A percentile compares a stretch with the other conserved stretches of the same genome.
phyloP scores from a whole-genome alignment of 2,797 vertebrate species.

The Microctenopoma lineatum region DNA sequence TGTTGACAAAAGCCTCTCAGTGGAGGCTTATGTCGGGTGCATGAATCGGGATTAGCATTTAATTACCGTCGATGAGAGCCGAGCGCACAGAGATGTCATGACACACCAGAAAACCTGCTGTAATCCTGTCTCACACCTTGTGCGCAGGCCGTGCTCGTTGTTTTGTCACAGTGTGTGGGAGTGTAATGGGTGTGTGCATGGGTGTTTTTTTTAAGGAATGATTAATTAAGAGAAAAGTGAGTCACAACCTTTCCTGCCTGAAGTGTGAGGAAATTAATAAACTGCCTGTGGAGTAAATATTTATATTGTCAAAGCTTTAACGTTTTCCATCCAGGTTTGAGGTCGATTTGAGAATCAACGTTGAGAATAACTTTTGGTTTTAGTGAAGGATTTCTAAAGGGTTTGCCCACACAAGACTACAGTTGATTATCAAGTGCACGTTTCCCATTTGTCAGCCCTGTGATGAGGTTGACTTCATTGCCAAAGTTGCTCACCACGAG shows the following conservation, averaged over 20 bases:
- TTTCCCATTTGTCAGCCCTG: conserved; percentile 34
- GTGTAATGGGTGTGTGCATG: conserved; percentile 17
- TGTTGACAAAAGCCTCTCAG: conserved; percentile 47
- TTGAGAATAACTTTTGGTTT: neutral
- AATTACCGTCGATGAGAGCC: conserved; percentile 63
- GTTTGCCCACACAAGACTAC: neutral
- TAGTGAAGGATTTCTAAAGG: conserved; percentile 13
- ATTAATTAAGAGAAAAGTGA: conserved; percentile 45
- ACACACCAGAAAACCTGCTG: conserved; percentile 47
- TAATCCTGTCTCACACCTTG: conserved; percentile 40
- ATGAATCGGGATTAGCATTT: conserved; percentile 63
- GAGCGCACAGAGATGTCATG: conserved; percentile 38
- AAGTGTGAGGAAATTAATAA: conserved; percentile 41
- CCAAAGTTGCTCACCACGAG: conserved; percentile 18
- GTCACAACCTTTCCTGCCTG: conserved; percentile 12
- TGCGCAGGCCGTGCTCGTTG: neutral
- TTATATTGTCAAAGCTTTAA: neutral
- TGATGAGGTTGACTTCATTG: conserved; percentile 24
- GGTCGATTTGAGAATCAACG: neutral
- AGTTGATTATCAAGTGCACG: conserved; percentile 9
- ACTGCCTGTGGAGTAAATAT: conserved; percentile 9
- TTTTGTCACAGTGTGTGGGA: neutral
- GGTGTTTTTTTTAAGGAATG: neutral
- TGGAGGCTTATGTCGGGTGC: conserved; percentile 31
- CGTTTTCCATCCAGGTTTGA: neutral